Base-by-base conservation (phyloP, 2,113 vertebrate species). In the Vulpes vulpes region DNA sequence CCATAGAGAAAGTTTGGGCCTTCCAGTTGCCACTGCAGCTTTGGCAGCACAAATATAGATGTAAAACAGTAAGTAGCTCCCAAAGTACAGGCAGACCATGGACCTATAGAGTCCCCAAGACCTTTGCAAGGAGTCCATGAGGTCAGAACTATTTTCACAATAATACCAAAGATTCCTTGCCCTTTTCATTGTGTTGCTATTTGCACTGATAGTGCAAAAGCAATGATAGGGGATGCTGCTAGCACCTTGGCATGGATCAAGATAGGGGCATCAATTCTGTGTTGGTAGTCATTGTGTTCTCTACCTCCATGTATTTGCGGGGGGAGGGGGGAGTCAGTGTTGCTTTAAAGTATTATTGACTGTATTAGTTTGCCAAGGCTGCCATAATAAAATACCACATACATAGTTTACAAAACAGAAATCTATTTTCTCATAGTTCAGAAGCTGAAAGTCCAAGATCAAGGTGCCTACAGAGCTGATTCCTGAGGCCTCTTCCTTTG, bases 361-460 rank as follows among this genome's bases (percentile, higher is more conserved):
- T 27, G 0, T 60, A 25, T 76, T 60, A 62, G 8, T 35, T 89
- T 89, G 20, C n/a, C 60, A 35, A 2, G 17, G 2, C 11, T 73
- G 35, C 22, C 69, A 80, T 78, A 64, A 38, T 8, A 60, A 86
- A 94, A 65, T 27, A 78, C 3, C 55, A 67, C 30, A 64, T 32
- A 32, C 9, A 27, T 9, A 1, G 19, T 32, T 22, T 90, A 79
- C 83, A 78, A 25, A 90, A 55, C 11, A 83, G 20, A 79, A 65
- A 81, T 59, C 35, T 32, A 76, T 81, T 85, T 95, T 93, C 59
- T 90, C 32, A 0, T 17, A 53, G 16, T 92, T 94, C 59, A 83
- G 79, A 92, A 49, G 9, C 22, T 92, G 8, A 67, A 95, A 89
- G 64, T 92, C 19, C 16, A 95, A 95, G 57, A 74, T 49, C 51